These are phyloP conservation scores for Deroptyus accipitrinus DNA, from an alignment of 2,113 vertebrate species.

Conservation along the genomic window DNA sequence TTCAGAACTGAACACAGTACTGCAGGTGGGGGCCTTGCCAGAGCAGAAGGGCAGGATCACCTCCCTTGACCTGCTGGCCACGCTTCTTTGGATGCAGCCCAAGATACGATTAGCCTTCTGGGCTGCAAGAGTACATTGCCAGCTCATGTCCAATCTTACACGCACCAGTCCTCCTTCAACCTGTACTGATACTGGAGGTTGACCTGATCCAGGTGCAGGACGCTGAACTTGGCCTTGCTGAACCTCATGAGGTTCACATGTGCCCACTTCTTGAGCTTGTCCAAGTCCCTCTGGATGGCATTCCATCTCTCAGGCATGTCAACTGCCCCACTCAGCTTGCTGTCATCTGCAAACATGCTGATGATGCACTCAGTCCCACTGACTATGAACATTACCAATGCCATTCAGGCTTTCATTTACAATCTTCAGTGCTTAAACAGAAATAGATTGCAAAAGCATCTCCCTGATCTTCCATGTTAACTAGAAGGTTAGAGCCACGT, in stretches of 20 bases:
- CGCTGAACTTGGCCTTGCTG: neutral
- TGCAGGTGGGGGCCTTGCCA: neutral
- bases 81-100: neutral
- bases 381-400: neutral
- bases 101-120: neutral
- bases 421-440: neutral
- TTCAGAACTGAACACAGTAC: neutral
- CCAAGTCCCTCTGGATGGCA: neutral
- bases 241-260: neutral
- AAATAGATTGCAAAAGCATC: neutral
- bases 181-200: neutral
- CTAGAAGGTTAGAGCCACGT: neutral
- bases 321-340: neutral
- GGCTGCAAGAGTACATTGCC: neutral
- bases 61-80: neutral
- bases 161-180: neutral
- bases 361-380: neutral
- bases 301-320: neutral
- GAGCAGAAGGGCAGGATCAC: neutral
- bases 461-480: neutral
- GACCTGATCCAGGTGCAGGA: neutral
- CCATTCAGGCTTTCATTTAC: neutral
- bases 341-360: neutral
- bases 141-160: neutral
- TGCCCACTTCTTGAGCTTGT: neutral